These are phyloP conservation scores for Barbus barbus DNA, from an alignment of 2,113 vertebrate genomes.

Conservation along the genomic window DNA sequence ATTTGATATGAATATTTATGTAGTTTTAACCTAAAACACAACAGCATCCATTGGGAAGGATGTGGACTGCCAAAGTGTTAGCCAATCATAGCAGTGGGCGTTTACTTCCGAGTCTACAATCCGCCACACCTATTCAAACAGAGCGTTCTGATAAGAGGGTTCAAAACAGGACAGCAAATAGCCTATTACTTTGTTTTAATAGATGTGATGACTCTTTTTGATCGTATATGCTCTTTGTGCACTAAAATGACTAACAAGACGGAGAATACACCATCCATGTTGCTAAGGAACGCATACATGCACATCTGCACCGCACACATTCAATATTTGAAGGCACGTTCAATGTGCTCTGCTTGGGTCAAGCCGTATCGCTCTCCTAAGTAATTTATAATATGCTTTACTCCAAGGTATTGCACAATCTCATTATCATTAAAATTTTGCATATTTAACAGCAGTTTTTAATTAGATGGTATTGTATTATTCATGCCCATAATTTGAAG, in stretches of 20 bases:
- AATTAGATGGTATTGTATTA: constrained; percentile 99
- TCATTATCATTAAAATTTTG: constrained; percentile 99
- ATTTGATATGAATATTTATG: too few species aligned
- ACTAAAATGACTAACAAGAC: constrained; percentile 14
- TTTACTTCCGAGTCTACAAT: too few species aligned
- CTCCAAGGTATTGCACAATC: constrained; percentile 98
- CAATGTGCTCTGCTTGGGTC: constrained; percentile 87
- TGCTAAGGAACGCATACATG: constrained; percentile 52
- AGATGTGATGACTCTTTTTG: not conserved
- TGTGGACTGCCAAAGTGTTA: too few species aligned
- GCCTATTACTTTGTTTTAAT: too few species aligned
- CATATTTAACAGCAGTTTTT: constrained; percentile 99
- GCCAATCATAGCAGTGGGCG: too few species aligned
- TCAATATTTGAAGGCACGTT: constrained; percentile 78
- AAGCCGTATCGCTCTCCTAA: constrained; percentile 89
- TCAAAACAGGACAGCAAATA: too few species aligned
- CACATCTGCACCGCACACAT: constrained; percentile 63
- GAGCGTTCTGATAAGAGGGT: too few species aligned
- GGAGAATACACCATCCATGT: constrained; percentile 3
- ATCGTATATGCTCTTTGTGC: not conserved
- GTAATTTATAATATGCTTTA: constrained; percentile 96
- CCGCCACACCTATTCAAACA: too few species aligned
- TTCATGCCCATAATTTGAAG: constrained; percentile 99
- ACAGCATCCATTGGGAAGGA: too few species aligned
- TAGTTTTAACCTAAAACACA: too few species aligned